Evolutionary conservation across 2,888 invertebrate genomes (phyloP).

Genomic region (Mythimna albipuncta): DNA sequence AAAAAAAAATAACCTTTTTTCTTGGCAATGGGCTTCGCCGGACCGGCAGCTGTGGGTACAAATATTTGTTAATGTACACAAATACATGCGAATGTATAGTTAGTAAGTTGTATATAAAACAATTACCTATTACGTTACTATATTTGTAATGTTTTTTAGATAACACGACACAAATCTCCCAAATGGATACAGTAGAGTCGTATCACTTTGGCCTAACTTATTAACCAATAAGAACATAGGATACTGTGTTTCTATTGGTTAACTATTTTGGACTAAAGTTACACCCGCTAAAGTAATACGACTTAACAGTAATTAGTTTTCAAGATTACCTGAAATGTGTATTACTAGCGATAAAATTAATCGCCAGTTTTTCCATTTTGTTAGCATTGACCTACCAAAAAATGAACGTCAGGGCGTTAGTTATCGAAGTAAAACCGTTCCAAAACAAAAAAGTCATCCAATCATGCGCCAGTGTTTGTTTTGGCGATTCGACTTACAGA

Average conservation of each 20-base stretch:
- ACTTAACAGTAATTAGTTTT: neutral
- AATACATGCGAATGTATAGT: constrained; percentile 63
- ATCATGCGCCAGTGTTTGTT: too few relatives aligned
- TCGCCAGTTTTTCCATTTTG: neutral
- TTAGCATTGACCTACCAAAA: too few relatives aligned
- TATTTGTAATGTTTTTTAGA: neutral
- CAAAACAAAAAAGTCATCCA: too few relatives aligned
- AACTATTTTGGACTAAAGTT: too few relatives aligned
- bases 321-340: neutral
- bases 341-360: neutral
- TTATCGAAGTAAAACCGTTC: too few relatives aligned
- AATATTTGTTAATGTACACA: constrained; percentile 50
- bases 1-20: constrained; percentile 62
- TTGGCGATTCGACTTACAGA: too few relatives aligned
- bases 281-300: too few relatives aligned
- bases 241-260: too few relatives aligned
- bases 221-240: too few relatives aligned
- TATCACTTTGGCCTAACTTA: too few relatives aligned
- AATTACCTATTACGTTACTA: neutral
- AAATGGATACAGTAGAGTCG: neutral
- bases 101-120: constrained; percentile 30
- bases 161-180: neutral
- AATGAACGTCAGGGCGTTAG: too few relatives aligned
- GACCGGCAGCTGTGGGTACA: constrained; percentile 76
- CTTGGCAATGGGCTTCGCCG: constrained; percentile 70